Evolutionary conservation across 2,113 vertebrate genomes (phyloP), one percentile per base, ranked within the genome.

Genomic region (Lamprotornis superbus): DNA sequence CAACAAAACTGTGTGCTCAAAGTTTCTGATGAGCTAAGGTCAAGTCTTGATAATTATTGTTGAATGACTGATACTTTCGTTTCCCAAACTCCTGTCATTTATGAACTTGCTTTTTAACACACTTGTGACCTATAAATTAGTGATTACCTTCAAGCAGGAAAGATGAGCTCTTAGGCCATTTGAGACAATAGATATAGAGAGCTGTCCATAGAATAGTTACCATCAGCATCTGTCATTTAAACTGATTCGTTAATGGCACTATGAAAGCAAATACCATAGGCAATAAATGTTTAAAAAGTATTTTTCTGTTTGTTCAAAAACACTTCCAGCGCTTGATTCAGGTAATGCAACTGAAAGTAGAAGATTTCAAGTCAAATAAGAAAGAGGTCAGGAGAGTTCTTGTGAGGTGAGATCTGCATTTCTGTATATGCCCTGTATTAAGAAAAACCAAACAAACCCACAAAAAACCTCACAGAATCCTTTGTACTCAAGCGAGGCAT

Each of bases 151-250:
- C 49, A 76, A 87, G 84, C 22, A 73, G 61, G 90, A 94, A 91
- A 95, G 84, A 85, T 91, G 84, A 96, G 65, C 84, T 89, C 65
- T 44, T 85, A 73, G 17, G 87, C 90, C 49, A 94, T 93, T 89
- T 91, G 92, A 95, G 87, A 96, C 81, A 91, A 70, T 44, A 76
- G 69, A 21, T 11, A 61, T 11, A 65, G 65, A 85, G 60, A 67
- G 49, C 65, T 84, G 52, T 87, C 69, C 31, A n/a, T 71, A 56
- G 57, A 82, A 35, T 47, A 85, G 44, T 71, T 84, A n/a, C 49
- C 20, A 65, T 68, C 71, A 82, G 30, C 21, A 46, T 90, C 11
- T 57, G 22, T 86, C 37, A 80, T 92, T 40, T 90, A 61, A 90
- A 90, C 40, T 30, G 52, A 74, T 87, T 89, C 79, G 61, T 63